A percentile compares a stretch with the other conserved stretches of the same genome.
phyloP scores from a whole-genome alignment of 2,113 vertebrate genomes.

The Scortum barcoo region DNA sequence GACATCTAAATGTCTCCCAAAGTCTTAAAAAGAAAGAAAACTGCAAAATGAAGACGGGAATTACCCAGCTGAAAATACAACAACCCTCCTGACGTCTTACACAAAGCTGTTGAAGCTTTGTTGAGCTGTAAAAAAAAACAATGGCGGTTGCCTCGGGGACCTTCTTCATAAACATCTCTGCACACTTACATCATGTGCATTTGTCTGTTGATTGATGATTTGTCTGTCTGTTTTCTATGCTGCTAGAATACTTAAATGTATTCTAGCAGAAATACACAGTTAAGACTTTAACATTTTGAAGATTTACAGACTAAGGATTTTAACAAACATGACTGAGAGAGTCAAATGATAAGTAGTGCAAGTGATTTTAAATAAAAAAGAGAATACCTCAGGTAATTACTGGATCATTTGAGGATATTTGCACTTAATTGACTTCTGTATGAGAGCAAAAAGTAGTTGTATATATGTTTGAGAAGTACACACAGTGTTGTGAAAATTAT shows the following conservation, averaged over 20 bases:
- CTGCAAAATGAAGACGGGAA: not conserved
- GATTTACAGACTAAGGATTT: not conserved
- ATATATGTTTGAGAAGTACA: too few relatives aligned
- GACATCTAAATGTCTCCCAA: constrained; percentile 55
- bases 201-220: too few relatives aligned
- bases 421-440: not conserved
- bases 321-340: too few relatives aligned
- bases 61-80: constrained; percentile 8
- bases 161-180: not conserved
- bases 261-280: too few relatives aligned
- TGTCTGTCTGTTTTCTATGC: too few relatives aligned
- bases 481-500: too few relatives aligned
- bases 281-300: too few relatives aligned
- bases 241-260: too few relatives aligned
- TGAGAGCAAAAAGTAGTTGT: not conserved
- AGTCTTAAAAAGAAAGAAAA: constrained; percentile 32
- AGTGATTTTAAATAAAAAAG: too few relatives aligned
- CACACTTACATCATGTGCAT: constrained; percentile 1
- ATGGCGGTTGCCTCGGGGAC: not conserved
- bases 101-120: constrained; percentile 4
- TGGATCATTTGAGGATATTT: not conserved
- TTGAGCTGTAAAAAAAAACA: too few relatives aligned
- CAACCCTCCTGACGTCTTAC: not conserved
- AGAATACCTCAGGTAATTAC: constrained; percentile 1
- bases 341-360: too few relatives aligned